Base-by-base conservation (phyloP, 1,140 invertebrate genomes). In the Spodoptera frugiperda region DNA sequence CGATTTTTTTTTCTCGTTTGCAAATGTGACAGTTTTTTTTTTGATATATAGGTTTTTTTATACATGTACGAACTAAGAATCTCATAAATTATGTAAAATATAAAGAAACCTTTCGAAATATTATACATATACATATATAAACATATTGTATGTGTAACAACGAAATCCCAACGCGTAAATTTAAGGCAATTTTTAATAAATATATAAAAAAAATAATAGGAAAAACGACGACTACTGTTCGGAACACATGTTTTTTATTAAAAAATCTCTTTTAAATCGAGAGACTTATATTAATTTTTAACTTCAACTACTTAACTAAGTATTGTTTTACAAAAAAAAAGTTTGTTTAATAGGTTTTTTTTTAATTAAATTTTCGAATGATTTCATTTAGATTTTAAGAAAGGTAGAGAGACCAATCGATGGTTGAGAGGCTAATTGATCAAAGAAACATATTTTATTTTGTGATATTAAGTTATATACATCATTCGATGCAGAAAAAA, bases 81-180 rank as follows among this genome's bases (percentile, higher is more conserved):
- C 75, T 76, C 75, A 57, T 8, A 25, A 25, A 25, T 4, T 2
- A 25, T 25, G 25, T 25, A 25, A 25, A 25, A 54, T 30, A 55
- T 17, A 44, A 55, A 72, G 14, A 57, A 11, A 11, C 44, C 39
- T 21, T 44, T 72, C 53, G 68, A 48, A 65, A 48, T 65, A 46
- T 25, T 25, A 25, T 25, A 25, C 25, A 25, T 1, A 25, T 25
- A 1, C n/a, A n/a, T n/a, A n/a, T n/a, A n/a, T n/a, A n/a, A n/a
- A n/a, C n/a, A n/a, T n/a, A n/a, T n/a, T 63, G 46, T 14, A 59
- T 59, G 70, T 55, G 39, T 73, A 73, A 73, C 70, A 73, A 59
- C 70, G 70, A 73, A 72, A 73, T 59, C 70, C 70, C 54, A 73
- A 73, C 70, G 70, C 70, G 68, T 73, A 73, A 55, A 4, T 46